Evolutionary conservation across 2,113 vertebrate genomes (phyloP).

Genomic region (Phylloscopus trochilus): DNA sequence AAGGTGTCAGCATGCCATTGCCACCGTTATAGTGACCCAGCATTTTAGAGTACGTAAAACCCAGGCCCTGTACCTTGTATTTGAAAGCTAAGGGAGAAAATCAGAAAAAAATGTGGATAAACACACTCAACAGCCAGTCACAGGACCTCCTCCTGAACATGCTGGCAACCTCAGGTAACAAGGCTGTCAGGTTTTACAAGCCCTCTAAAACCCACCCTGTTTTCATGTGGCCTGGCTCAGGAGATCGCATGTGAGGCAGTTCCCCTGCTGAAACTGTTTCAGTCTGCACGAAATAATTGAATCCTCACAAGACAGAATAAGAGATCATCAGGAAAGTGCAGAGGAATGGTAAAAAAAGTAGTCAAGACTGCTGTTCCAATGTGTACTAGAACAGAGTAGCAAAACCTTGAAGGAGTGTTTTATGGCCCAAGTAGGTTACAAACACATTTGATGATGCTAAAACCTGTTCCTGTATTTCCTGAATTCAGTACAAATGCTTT

Average conservation of each 20-base stretch:
- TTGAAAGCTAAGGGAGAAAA: background rate
- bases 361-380: background rate
- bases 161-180: background rate
- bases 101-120: background rate
- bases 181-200: background rate
- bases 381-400: background rate
- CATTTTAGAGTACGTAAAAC: background rate
- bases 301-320: background rate
- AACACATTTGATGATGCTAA: background rate
- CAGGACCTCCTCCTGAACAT: background rate
- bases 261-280: background rate
- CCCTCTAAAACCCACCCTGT: background rate
- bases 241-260: background rate
- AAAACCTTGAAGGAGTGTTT: background rate
- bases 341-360: background rate
- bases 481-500: background rate
- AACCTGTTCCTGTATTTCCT: background rate
- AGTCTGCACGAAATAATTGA: background rate
- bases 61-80: background rate
- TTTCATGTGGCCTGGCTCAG: background rate
- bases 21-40: background rate
- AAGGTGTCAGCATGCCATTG: background rate
- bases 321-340: background rate
- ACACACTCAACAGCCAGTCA: background rate
- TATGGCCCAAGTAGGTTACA: background rate